Evolutionary conservation across 2,888 invertebrate species (phyloP), one percentile per base, ranked within the genome.

Genomic region (Cryptocephalus moraei): DNA sequence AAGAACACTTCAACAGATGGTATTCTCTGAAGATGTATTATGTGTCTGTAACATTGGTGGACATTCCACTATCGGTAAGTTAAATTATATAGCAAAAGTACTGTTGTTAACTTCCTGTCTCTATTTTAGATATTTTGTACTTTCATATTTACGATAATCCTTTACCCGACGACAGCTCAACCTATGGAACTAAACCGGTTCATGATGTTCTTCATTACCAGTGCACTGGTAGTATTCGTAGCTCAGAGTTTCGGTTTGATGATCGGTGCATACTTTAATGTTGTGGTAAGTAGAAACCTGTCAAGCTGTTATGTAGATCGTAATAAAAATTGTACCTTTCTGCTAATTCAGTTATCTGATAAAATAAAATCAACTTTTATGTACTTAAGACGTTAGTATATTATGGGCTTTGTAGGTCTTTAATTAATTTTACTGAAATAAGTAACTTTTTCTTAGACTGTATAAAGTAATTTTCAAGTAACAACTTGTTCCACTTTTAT

Each of bases 221-320:
- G 90, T 49, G 69, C 90, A 43, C 77, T 91, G 56, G 83, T 89
- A 0, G 86, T 89, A 12, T 82, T 94, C 46, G 91, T 94, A 2
- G 91, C 93, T 1, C 94, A 95, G 73, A 90, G 92, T 63, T 81
- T 93, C 56, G 95, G 95, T 0, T 77, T 95, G 1, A 84, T 92
- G 75, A 84, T 96, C 58, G 95, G 95, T 8, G 90, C 93, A 8
- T 84, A 86, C 55, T 92, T 89, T 56, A 78, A 82, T 64, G 88
- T 91, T 50, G 85, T 89, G 55, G 90, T 89, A 67, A 81, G 84
- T 79, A 45, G 1, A 8, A 31, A 31, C 13, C 8, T 12, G 22
- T 22, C 6, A 22, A 22, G n/a, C n/a, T n/a, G n/a, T n/a, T n/a
- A n/a, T n/a, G n/a, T n/a, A n/a, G n/a, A n/a, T n/a, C 22, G 6